Evolutionary conservation across 2,888 invertebrate species (phyloP).

Genomic region (Sphinx pinastri): DNA sequence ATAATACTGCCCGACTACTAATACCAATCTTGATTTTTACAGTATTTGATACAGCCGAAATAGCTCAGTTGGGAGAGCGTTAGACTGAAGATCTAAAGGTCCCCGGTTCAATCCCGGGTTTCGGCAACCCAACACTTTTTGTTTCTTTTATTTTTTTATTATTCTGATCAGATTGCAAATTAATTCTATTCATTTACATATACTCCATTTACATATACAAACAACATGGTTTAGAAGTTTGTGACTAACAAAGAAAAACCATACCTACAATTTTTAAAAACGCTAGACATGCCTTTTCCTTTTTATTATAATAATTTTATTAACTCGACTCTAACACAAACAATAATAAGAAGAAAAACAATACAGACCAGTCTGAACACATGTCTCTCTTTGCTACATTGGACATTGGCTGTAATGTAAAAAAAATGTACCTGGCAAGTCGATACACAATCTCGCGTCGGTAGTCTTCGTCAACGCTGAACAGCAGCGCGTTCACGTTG

Average conservation of each 20-base stretch:
- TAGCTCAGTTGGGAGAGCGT: conserved; percentile 65
- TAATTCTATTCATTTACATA: too few species aligned
- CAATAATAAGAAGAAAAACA: too few species aligned
- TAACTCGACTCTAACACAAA: too few species aligned
- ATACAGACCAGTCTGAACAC: too few species aligned
- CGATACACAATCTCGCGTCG: conserved; percentile 61
- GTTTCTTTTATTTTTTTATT: conserved; percentile 25
- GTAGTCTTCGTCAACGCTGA: conserved; percentile 68
- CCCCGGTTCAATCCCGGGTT: conserved; percentile 59
- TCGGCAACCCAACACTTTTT: conserved; percentile 44
- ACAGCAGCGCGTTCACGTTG: conserved; percentile 62
- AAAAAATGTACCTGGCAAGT: conserved; percentile 58
- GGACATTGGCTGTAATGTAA: not conserved
- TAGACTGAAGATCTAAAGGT: conserved; percentile 59
- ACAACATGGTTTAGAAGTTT: too few species aligned
- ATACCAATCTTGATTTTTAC: conserved; percentile 22
- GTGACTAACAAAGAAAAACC: too few species aligned
- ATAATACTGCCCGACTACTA: too few species aligned
- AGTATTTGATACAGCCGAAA: conserved; percentile 44
- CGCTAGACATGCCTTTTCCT: too few species aligned
- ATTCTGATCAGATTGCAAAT: not conserved
- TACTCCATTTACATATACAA: too few species aligned
- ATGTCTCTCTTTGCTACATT: not conserved
- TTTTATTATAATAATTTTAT: too few species aligned
- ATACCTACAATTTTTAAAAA: too few species aligned